Evolutionary conservation across 2,888 invertebrate genomes (phyloP), one percentile per base, ranked within the genome.

Genomic region (Antheraea assamensis): DNA sequence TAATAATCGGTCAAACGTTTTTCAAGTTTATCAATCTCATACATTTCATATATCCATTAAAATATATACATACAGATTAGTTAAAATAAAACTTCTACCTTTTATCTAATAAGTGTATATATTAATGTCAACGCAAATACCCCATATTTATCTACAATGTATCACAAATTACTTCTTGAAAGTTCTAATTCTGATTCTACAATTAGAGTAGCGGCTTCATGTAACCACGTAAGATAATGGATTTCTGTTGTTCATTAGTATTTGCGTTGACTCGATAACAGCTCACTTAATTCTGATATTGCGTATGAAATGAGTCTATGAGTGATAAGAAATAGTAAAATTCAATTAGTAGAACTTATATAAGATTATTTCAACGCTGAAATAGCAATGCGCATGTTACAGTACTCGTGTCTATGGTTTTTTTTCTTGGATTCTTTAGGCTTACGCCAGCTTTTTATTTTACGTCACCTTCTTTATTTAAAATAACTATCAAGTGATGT

Each of bases 211-310:
- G 35, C 19, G 30, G 68, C 64, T 73, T 73, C 52, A 35, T 73
- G 35, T 73, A 70, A 73, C 70, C 55, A 70, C 42, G 27, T 55
- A 24, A 70, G 73, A 73, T 73, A 73, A 70, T 55, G 70, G 31
- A 47, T 24, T 70, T 35, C 70, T 52, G 73, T 70, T 55, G 55
- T 73, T 73, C 35, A 73, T 73, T 73, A 70, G 52, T 31, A 73
- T 27, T 70, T 68, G 35, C 64, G n/a, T 73, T 73, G 42, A 70
- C 55, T 70, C 3, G 55, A 66, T 17, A 66, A 17, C 66, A 66
- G 15, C n/a, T 58, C 58, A 24, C 24, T 58, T 58, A 24, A 24
- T 58, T 58, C n/a, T 58, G 10, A 24, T 58, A 24, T 58, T 24
- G 24, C 24, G n/a, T 58, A 24, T 58, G 17, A 58, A 58, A n/a